Percentiles rank a stretch among this genome's conserved stretches.
Evolutionary conservation across 2,797 vertebrate genomes (phyloP).

Genomic region (Coccyzus lansbergi): DNA sequence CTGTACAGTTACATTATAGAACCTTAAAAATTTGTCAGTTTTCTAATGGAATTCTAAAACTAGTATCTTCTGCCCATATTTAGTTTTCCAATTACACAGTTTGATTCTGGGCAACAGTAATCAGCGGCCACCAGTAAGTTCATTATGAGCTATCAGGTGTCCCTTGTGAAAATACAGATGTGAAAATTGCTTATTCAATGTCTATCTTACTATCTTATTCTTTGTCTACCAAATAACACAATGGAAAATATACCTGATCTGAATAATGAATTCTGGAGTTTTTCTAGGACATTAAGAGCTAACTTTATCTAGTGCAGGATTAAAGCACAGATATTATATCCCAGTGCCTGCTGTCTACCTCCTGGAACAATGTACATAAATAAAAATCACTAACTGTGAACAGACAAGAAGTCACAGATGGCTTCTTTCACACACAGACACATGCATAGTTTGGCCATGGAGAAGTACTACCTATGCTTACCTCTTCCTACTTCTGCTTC

Average conservation of each 20-base stretch:
- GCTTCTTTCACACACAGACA: background rate
- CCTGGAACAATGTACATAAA: background rate
- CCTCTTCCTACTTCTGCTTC: background rate
- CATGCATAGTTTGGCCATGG: background rate
- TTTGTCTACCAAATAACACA: background rate
- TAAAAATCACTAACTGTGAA: background rate
- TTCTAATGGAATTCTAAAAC: slow-evolving; percentile 2
- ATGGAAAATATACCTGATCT: background rate
- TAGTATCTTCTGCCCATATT: background rate
- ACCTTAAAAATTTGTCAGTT: background rate
- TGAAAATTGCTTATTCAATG: background rate
- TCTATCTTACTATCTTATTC: background rate
- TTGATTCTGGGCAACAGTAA: background rate
- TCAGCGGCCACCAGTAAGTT: background rate
- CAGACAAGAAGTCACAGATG: slow-evolving; percentile 7
- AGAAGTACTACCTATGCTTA: background rate
- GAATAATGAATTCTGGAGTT: background rate
- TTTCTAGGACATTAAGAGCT: background rate
- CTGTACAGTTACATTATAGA: background rate
- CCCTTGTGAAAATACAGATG: background rate
- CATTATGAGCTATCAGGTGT: background rate
- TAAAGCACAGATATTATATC: background rate
- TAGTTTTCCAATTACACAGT: background rate
- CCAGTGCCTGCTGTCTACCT: background rate
- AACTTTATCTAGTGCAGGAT: background rate